phyloP scores from a whole-genome alignment of 2,888 invertebrate genomes.

The Pheosia gnoma region DNA sequence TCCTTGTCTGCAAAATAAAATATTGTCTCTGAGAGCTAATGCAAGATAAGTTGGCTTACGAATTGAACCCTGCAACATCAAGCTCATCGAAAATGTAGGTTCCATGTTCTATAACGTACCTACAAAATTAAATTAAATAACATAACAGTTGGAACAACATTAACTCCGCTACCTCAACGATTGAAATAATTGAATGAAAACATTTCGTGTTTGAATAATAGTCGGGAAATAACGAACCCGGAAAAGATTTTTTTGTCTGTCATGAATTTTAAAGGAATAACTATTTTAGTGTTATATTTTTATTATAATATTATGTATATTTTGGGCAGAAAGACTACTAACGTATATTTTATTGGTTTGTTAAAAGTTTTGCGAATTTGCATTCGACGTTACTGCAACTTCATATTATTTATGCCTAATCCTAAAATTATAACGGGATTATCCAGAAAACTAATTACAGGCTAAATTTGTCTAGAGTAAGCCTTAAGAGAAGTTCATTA shows the following conservation, averaged over 20 bases:
- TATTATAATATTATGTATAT: not conserved
- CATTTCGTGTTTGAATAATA: conserved; percentile 4
- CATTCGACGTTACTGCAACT: too few species aligned
- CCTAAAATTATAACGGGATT: too few species aligned
- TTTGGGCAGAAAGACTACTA: too few species aligned
- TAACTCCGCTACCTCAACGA: not conserved
- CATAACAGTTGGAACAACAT: not conserved
- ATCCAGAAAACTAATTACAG: too few species aligned
- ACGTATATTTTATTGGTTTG: too few species aligned
- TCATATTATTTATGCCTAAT: too few species aligned
- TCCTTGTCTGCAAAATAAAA: too few species aligned
- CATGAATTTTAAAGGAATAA: not conserved
- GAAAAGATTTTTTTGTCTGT: not conserved
- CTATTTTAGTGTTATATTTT: not conserved
- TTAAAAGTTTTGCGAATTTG: too few species aligned
- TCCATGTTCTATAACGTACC: not conserved
- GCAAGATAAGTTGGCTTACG: too few species aligned
- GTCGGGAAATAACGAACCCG: not conserved
- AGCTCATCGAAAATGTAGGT: not conserved
- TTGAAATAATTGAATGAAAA: conserved; percentile 6
- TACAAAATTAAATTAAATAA: not conserved
- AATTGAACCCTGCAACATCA: not conserved
- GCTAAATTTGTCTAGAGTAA: too few species aligned
- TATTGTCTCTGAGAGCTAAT: too few species aligned
- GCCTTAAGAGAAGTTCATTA: too few species aligned